Base-by-base conservation (phyloP, 2,113 vertebrate species). In the Lethenteron reissneri region DNA sequence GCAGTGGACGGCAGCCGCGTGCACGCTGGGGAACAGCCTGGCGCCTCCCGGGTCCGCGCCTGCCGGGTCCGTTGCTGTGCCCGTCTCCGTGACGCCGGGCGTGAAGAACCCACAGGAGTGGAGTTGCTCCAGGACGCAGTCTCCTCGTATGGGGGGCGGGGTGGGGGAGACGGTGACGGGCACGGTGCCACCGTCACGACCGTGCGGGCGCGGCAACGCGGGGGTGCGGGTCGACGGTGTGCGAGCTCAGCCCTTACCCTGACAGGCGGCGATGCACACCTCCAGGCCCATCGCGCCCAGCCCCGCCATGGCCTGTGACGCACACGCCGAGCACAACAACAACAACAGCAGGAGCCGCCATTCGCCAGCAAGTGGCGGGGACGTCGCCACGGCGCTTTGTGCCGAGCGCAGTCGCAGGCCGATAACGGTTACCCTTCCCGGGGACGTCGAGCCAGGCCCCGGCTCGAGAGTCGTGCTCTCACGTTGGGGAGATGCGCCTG, bases 211-310 rank as follows among this genome's bases (percentile, higher is more conserved):
- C 41, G 41, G 41, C 41, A 41, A 41, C 41, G 1, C 41, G 41
- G 41, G 41, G 41, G 5, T 1, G 41, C 41, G 41, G 41, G 41
- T 41, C 41, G 41, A 41, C 5, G 4, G 6, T 41, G 41, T 41
- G 41, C 41, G 41, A 41, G 41, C 41, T 5, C 41, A 41, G 41
- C 41, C 41, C 83, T 81, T 74, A 95, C 92, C 83, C 72, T 79
- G 90, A 76, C 91, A 94, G 74, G 84, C 79, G 11, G 89, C 86
- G 71, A 96, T 77, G 69, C 81, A 81, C 70, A 95, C 85, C 0
- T 90, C 80, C 56, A 92, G 80, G 74, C 90, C 88, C 59, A 89
- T 81, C 71, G 87, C 85, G 14, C 56, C 82, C 71, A 90, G 95
- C 78, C 95, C 89, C 12, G 58, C 85, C 73, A 79, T 81, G 80